Evolutionary conservation across 2,888 invertebrate species (phyloP), one percentile per base, ranked within the genome.

Genomic region (Pristionchus entomophagus): DNA sequence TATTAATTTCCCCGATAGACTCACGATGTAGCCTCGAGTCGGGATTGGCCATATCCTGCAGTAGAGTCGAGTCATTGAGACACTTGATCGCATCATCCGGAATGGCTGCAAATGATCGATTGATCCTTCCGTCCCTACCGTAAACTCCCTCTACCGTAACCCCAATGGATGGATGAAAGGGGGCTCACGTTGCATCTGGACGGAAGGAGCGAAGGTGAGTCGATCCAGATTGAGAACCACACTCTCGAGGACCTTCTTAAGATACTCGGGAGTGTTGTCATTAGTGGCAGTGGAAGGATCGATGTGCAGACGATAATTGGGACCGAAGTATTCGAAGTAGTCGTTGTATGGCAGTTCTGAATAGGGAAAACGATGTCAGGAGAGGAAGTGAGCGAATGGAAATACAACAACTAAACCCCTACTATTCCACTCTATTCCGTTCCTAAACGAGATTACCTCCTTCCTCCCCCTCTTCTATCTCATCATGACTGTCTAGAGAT

Each of bases 281-380:
- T 92, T 91, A 85, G 92, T 91, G 19, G 88, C 41, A 62, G 87
- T 88, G 10, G 91, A 89, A 2, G 92, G 89, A 49, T 93, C 93
- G 62, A 93, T 92, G 88, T 93, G 93, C 41, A 93, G 91, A 8
- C 89, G 86, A 73, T 92, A 93, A 82, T 90, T 89, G 22, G 93
- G 93, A 19, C 91, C 93, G 84, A 93, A 93, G 87, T 92, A 93
- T 73, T 91, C 90, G 82, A 90, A 91, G 85, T 89, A 90, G 87
- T 93, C 93, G 86, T 93, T 93, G 88, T 92, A 92, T 0, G 93
- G 93, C 49, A 93, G 85, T 86, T 92, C 92, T 88, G 62, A 45
- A 22, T 59, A n/a, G 8, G 45, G 45, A 14, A 45, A 45, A 14
- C 14, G 45, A 45, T 10, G 8, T 45, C 6, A 45, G 8, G 45